Evolutionary conservation across 2,888 invertebrate genomes (phyloP), one percentile per base, ranked within the genome.

Genomic region (Agrilus biguttatus): DNA sequence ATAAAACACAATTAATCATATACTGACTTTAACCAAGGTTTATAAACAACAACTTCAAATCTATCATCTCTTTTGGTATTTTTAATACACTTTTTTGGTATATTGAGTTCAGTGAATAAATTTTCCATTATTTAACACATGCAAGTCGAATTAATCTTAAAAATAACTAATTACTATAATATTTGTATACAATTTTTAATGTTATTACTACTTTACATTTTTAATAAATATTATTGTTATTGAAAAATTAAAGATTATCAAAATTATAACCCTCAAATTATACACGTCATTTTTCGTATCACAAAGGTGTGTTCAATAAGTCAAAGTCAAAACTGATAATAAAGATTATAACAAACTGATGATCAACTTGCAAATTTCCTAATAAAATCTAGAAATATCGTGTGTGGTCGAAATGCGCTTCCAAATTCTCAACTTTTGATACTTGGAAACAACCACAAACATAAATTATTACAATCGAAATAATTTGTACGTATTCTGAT

Each of bases 61-160:
- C 78, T 70, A 51, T 75, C 72, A 35, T 74, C 65, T 44, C 73
- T 71, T 41, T 68, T 63, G 39, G 76, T 73, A 39, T 70, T 61
- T 55, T 69, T 70, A 40, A 82, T 69, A 67, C 81, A 80, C 59
- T 82, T 81, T 51, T 67, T 69, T 51, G 78, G 80, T 59, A 87
- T 75, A 49, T 78, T 77, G 57, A 87, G 70, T 68, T 85, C 83
- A 55, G 75, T 74, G 60, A 74, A 73, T 55, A 84, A 70, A 59
- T 69, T 65, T 61, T 83, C 80, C 81, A 83, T 82, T 47, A 46
- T 54, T 47, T 41, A 40, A 41, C 36, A 38, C n/a, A 14, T 17
- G 10, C 5, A 28, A 28, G 10, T 28, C 28, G 28, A 28, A 4
- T 28, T 28, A 3, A 28, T 28, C 2, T 28, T 28, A 28, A 28